phyloP scores from a whole-genome alignment of 2,797 vertebrate species.

The Diglossa cyanea region DNA sequence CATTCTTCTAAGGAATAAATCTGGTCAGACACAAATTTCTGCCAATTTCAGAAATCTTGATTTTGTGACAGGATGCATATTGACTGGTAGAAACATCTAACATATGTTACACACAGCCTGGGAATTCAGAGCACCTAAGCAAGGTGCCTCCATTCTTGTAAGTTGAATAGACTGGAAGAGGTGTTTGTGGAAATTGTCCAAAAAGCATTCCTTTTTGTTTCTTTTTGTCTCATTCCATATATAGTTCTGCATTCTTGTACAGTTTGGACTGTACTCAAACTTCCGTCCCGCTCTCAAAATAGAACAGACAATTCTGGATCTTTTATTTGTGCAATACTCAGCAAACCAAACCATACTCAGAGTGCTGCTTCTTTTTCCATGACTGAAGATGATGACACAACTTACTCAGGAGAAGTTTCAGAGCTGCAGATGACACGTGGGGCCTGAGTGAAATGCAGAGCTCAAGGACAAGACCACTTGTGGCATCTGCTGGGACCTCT shows the following conservation, averaged over 20 bases:
- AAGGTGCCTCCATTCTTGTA: not conserved
- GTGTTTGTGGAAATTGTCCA: not conserved
- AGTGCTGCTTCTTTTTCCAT: not conserved
- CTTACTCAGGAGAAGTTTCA: not conserved
- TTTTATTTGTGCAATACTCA: not conserved
- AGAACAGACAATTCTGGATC: not conserved
- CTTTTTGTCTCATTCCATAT: not conserved
- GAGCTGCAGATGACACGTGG: not conserved
- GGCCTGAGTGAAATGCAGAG: not conserved
- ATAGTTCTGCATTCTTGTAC: not conserved
- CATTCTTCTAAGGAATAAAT: not conserved
- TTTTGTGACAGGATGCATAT: not conserved
- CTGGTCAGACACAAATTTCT: not conserved
- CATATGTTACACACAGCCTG: rapidly evolving
- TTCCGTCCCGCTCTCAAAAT: not conserved
- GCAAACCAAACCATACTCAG: not conserved
- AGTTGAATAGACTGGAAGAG: not conserved
- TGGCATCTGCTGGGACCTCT: not conserved
- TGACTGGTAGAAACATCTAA: not conserved
- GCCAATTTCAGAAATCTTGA: not conserved
- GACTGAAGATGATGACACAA: rapidly evolving
- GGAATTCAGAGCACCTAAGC: not conserved
- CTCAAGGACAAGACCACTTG: not conserved
- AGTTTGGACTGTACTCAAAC: not conserved
- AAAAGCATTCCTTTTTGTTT: not conserved